These are phyloP conservation scores for Planiliza haematocheilus DNA, from an alignment of 2,113 vertebrate genomes.

Conservation along the genomic window DNA sequence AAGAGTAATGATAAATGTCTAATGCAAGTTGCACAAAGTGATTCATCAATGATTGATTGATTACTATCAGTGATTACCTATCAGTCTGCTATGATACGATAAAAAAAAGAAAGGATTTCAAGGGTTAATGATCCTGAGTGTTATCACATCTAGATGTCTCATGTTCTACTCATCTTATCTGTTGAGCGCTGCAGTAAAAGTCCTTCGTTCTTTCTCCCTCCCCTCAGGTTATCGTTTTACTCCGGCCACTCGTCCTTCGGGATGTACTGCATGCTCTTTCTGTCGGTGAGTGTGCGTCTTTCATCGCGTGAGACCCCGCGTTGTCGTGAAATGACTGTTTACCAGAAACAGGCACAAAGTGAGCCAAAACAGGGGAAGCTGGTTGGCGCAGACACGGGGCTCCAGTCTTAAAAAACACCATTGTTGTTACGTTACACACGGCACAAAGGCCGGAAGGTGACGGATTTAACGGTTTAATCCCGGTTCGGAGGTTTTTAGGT, in stretches of 20 bases:
- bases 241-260: constrained; percentile 96
- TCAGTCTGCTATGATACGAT: too few relatives aligned
- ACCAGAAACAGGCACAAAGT: constrained; percentile 28
- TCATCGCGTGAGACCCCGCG: neutral
- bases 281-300: constrained; percentile 87
- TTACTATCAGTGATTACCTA: too few relatives aligned
- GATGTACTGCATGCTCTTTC: constrained; percentile 98
- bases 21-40: too few relatives aligned
- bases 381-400: neutral
- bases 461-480: constrained; percentile 16
- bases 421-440: constrained; percentile 47
- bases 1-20: too few relatives aligned
- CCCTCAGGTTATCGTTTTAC: constrained; percentile 92
- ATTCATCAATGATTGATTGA: too few relatives aligned
- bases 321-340: constrained; percentile 26
- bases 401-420: constrained; percentile 51
- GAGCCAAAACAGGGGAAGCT: constrained; percentile 40
- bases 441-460: constrained; percentile 51
- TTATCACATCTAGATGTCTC: too few relatives aligned
- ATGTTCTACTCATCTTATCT: too few relatives aligned
- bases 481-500: constrained; percentile 6
- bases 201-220: neutral
- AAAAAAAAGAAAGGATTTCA: too few relatives aligned
- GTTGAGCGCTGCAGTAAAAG: neutral
- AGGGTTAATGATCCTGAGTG: too few relatives aligned